phyloP scores from a whole-genome alignment of 2,797 vertebrate species.

The Ambastaia sidthimunki region DNA sequence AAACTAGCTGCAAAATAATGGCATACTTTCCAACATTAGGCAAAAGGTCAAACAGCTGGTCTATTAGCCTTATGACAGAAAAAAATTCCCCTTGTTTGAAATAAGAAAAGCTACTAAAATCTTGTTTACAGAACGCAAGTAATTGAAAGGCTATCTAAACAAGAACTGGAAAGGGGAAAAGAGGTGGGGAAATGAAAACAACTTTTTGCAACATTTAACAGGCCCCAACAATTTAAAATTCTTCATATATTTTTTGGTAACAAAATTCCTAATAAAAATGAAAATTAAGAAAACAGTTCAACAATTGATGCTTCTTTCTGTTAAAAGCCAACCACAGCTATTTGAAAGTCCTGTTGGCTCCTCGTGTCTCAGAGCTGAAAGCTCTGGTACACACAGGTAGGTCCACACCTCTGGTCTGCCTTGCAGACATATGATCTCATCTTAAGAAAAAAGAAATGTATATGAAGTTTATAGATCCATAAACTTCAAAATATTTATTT shows the following conservation, averaged over 20 bases:
- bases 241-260: conserved; percentile 45
- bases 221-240: conserved; percentile 12
- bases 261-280: conserved; percentile 52
- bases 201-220: conserved; percentile 5
- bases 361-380: conserved; percentile 60
- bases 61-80: conserved; percentile 19
- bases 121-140: conserved; percentile 28
- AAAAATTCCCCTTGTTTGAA: conserved; percentile 10
- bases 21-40: conserved; percentile 30
- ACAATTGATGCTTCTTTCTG: conserved; percentile 28
- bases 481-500: conserved; percentile 23
- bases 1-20: neutral
- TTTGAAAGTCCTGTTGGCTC: conserved; percentile 52
- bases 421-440: conserved; percentile 59
- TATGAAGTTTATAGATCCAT: conserved; percentile 30
- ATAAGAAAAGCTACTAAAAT: conserved; percentile 2
- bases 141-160: conserved; percentile 4
- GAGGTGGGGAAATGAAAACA: neutral
- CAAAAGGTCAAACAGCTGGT: conserved; percentile 51
- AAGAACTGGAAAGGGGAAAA: conserved; percentile 10
- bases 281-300: conserved; percentile 43
- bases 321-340: conserved; percentile 48
- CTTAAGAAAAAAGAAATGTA: conserved; percentile 20
- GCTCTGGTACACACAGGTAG: conserved; percentile 44
- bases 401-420: conserved; percentile 52